phyloP scores from a whole-genome alignment of 2,797 vertebrate genomes.

The Borostomias antarcticus region DNA sequence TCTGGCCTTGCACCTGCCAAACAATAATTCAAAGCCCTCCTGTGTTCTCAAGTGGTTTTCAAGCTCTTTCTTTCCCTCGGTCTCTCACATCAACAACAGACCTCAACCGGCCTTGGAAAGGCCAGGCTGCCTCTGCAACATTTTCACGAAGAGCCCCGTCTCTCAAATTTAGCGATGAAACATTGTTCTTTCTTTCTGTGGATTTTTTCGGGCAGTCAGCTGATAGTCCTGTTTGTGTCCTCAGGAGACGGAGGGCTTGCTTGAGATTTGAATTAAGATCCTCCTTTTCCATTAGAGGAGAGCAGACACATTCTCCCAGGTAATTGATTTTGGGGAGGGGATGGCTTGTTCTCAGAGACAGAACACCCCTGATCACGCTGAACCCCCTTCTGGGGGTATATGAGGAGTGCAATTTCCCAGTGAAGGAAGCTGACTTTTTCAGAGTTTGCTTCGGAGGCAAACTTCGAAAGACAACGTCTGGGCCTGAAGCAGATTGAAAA shows the following conservation, averaged over 20 bases:
- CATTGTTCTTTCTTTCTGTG: too few relatives aligned
- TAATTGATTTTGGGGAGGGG: constrained; percentile 44
- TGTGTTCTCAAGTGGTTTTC: constrained; percentile 48
- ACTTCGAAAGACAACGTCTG: too few relatives aligned
- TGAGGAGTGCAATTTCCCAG: constrained; percentile 38
- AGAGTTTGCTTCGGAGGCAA: constrained; percentile 18
- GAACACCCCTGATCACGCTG: constrained; percentile 20
- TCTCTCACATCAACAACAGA: constrained; percentile 58
- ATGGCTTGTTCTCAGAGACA: constrained; percentile 8
- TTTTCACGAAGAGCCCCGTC: too few relatives aligned
- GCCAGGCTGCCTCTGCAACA: constrained; percentile 1
- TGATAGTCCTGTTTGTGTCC: background rate
- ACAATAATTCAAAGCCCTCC: constrained; percentile 37
- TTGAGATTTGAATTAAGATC: constrained; percentile 47
- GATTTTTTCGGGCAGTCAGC: too few relatives aligned
- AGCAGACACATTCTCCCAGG: constrained; percentile 32
- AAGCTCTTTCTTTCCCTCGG: constrained; percentile 37
- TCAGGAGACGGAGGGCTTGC: constrained; percentile 13
- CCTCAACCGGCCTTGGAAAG: constrained; percentile 40
- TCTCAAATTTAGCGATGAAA: too few relatives aligned
- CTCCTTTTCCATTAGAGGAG: constrained; percentile 8
- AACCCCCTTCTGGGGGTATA: constrained; percentile 27
- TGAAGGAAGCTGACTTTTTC: constrained; percentile 30
- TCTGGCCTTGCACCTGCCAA: constrained; percentile 25
- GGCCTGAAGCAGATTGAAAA: too few relatives aligned